Evolutionary conservation across 2,797 vertebrate genomes (phyloP).

Genomic region (Oreochromis grahami): DNA sequence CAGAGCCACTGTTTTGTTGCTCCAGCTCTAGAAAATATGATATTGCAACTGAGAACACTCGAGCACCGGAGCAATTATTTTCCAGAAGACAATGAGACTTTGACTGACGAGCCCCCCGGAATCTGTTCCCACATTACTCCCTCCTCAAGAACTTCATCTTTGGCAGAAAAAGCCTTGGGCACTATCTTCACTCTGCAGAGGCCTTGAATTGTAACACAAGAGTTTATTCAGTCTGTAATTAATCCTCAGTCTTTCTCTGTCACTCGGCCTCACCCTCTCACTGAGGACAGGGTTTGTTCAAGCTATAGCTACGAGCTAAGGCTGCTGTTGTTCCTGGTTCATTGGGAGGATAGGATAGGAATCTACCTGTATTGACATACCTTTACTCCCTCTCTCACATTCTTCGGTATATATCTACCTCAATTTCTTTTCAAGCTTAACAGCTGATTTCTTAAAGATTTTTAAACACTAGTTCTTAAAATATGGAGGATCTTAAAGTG

Average conservation of each 20-base stretch:
- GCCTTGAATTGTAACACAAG: conserved; percentile 76
- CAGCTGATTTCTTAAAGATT: background rate
- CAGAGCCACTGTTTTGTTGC: background rate
- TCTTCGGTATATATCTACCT: background rate
- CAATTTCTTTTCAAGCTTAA: background rate
- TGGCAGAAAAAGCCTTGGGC: conserved; percentile 70
- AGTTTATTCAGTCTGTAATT: conserved; percentile 74
- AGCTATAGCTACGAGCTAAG: conserved; percentile 68
- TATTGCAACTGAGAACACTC: conserved; percentile 22
- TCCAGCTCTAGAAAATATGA: conserved; percentile 5
- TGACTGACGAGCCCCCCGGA: conserved; percentile 25
- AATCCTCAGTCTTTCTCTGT: conserved; percentile 70
- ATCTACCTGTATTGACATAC: conserved; percentile 67
- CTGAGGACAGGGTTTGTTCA: conserved; percentile 55
- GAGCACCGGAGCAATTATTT: conserved; percentile 12
- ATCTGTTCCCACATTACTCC: conserved; percentile 42
- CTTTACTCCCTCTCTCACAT: conserved; percentile 23
- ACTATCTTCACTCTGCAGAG: conserved; percentile 71
- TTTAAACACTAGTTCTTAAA: background rate
- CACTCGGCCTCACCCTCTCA: conserved; percentile 59
- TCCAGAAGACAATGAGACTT: conserved; percentile 42
- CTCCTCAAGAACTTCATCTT: conserved; percentile 13
- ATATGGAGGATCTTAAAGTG: background rate
- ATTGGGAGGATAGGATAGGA: conserved; percentile 83
- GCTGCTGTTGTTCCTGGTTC: conserved; percentile 79